Evolutionary conservation across 2,113 vertebrate genomes (phyloP), one percentile per base, ranked within the genome.

Genomic region (Eleginops maclovinus): DNA sequence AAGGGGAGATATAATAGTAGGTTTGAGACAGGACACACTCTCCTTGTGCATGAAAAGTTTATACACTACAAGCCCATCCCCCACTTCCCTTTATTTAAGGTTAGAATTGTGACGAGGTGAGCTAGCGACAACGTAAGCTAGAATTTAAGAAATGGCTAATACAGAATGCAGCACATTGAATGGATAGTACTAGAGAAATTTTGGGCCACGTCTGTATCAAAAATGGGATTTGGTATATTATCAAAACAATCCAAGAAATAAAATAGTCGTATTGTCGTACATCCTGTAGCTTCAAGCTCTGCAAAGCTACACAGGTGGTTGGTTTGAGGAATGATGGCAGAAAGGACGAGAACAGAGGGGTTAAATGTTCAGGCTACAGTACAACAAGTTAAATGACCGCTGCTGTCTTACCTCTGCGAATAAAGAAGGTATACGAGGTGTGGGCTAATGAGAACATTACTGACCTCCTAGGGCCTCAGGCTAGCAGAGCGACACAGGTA

Each of bases 381-480:
- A 0, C 55, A 72, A 76, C 28, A 67, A 63, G 73, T 72, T 68
- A 82, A 83, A 76, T 82, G 79, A 74, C 72, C 63, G 1, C 61
- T 46, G 69, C 72, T 19, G 53, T 24, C 61, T 56, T 13, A 40
- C 74, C 84, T 46, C 55, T 10, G 70, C 77, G 79, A 77, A 80
- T 76, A 53, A 73, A 75, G 62, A 50, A 58, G 51, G 19, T 53
- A 53, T 70, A 74, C 24, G 44, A 50, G 82, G 75, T 62, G 77
- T 53, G 62, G 51, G 75, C 82, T 90, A 90, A 90, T 81, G 72
- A 88, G 75, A 87, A 79, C 73, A 88, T 87, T 86, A 83, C 72
- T 11, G 75, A 71, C 54, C 73, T 73, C 31, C 65, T 22, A 8
- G 22, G 1, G 81, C 87, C 82, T 55, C 72, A 9, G 79, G 85